Evolutionary conservation across 1,140 invertebrate species (phyloP).

Genomic region (Cotesia chilonis): DNA sequence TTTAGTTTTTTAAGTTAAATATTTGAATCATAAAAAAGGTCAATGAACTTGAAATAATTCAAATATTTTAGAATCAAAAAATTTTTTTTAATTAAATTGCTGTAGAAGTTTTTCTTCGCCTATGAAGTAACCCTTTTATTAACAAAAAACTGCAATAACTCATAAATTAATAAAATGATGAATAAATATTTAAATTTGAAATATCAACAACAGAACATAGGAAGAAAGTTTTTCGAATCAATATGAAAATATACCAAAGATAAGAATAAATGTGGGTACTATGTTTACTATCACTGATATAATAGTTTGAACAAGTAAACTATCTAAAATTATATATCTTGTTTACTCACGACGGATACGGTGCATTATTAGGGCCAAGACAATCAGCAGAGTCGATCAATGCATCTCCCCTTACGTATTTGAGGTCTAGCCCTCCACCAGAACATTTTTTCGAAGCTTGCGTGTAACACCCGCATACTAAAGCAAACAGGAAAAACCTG

Average conservation of each 20-base stretch:
- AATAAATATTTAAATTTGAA: too few species aligned
- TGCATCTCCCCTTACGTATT: slow-evolving; percentile 87
- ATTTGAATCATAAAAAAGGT: too few species aligned
- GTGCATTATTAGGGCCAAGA: slow-evolving; percentile 79
- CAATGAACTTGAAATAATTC: too few species aligned
- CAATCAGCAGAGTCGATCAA: slow-evolving; percentile 78
- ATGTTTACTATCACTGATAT: not conserved
- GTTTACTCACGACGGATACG: slow-evolving; percentile 81
- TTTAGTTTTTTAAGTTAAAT: too few species aligned
- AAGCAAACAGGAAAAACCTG: slow-evolving; percentile 50
- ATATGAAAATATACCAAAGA: too few species aligned
- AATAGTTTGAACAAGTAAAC: not conserved
- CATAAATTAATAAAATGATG: too few species aligned
- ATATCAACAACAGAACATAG: not conserved
- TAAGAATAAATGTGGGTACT: not conserved
- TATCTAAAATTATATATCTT: slow-evolving; percentile 11
- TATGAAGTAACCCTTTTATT: too few species aligned
- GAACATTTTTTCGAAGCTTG: slow-evolving; percentile 65
- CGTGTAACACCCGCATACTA: slow-evolving; percentile 37
- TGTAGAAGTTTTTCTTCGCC: too few species aligned
- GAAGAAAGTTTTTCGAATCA: too few species aligned
- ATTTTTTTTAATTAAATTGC: too few species aligned
- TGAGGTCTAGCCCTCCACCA: slow-evolving; percentile 70
- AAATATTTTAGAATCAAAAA: too few species aligned
- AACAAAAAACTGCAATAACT: too few species aligned